Base-by-base conservation (phyloP, 2,888 invertebrate species). In the Eledona agricola region DNA sequence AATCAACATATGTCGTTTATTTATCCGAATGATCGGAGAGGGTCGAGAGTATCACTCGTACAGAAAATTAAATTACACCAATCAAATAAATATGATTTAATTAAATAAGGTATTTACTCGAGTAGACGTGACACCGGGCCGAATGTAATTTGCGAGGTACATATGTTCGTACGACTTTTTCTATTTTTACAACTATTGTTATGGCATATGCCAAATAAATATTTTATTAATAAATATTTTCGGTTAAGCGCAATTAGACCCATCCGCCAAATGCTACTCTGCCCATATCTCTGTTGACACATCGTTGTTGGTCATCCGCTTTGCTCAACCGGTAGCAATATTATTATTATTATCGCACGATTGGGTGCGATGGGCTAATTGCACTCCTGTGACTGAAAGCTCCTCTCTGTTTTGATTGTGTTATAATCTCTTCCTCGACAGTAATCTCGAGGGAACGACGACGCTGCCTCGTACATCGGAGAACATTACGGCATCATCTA, bases 351-450 rank as follows among this genome's bases (percentile, higher is more conserved):
- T 29, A n/a, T 25, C 4, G 25, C 25, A 25, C 25, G 5, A n/a
- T 9, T n/a, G 25, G 7, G 7, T n/a, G 25, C 5, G 7, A 25
- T 25, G n/a, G 15, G 16, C 25, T 46, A 35, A 46, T 46, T 35
- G 17, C 17, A 29, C 15, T 42, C 35, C 22, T 35, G 11, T 37
- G 47, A 45, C 45, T 45, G 23, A 7, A 12, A 45, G 32, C 19
- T 11, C 11, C 37, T 19, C 29, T 49, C 37, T 49, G 23, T 51
- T 51, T 51, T 51, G 51, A 51, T 51, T 51, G 51, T 35, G 43
- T 66, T 70, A 68, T 69, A 71, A 71, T 69, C 69, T 68, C 67
- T 68, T 67, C 67, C 63, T 60, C 58, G 66, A 66, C 65, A 60
- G 58, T 64, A 64, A 70, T 66, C 68, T 67, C 63, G 57, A 12